Percentiles rank a stretch among this genome's conserved stretches.
These are phyloP conservation scores for Rhagonycha lutea DNA, from an alignment of 2,888 invertebrate species.

Conservation along the genomic window DNA sequence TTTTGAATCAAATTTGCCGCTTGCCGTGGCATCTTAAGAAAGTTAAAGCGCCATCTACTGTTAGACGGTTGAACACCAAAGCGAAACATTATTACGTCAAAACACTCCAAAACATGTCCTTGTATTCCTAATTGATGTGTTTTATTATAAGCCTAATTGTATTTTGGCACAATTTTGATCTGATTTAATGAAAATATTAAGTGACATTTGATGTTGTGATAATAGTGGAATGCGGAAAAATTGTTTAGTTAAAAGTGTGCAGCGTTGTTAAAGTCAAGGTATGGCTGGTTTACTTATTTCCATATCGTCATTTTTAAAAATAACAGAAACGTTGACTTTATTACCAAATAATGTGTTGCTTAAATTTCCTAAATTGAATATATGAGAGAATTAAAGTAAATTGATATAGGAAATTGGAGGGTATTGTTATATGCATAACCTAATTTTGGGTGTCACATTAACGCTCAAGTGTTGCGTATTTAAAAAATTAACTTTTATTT, in stretches of 20 bases:
- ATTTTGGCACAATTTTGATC: slow-evolving; percentile 16
- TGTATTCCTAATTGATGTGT: slow-evolving; percentile 21
- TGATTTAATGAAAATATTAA: slow-evolving; percentile 5
- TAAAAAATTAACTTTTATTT: not conserved
- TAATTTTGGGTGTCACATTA: slow-evolving; percentile 27
- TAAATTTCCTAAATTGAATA: not conserved
- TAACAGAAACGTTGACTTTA: not conserved
- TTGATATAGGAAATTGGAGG: not conserved
- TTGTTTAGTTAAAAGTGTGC: not conserved
- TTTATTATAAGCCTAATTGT: slow-evolving; percentile 17
- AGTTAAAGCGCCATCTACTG: not conserved
- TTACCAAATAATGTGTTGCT: not conserved
- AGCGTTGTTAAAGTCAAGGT: slow-evolving; percentile 7
- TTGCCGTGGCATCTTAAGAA: not conserved
- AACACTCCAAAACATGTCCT: slow-evolving; percentile 37
- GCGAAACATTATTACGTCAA: slow-evolving; percentile 31
- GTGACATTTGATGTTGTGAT: not conserved
- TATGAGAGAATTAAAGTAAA: not conserved
- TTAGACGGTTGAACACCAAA: not conserved
- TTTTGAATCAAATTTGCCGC: not conserved
- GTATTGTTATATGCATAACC: slow-evolving; percentile 16
- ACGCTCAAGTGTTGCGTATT: not conserved
- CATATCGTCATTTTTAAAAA: not conserved
- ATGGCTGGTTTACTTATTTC: slow-evolving; percentile 1
- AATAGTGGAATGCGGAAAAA: slow-evolving; percentile 11